Conservation (phyloP, 2,113 vertebrate species). For the Dolichotis patagonum region DNA sequence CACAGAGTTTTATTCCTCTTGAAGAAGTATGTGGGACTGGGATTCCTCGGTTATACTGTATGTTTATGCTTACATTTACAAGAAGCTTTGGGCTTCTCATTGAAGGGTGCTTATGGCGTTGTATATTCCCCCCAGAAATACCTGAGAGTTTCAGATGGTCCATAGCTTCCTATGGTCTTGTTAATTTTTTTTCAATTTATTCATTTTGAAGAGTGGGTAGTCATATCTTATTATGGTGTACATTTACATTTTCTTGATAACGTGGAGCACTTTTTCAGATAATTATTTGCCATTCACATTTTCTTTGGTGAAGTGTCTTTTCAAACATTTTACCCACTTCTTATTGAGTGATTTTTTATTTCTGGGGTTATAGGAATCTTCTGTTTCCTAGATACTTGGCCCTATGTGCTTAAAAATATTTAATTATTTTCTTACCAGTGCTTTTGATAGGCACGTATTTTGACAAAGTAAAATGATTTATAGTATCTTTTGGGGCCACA, state of each 20-base stretch:
- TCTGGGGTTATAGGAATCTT: neutral
- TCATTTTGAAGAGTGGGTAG: neutral
- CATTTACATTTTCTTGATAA: neutral
- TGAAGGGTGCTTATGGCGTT: too few relatives aligned
- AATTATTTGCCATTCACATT: neutral
- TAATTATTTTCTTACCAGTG: neutral
- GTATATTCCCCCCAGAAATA: neutral
- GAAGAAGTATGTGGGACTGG: neutral
- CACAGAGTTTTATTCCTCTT: neutral
- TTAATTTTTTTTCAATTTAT: neutral
- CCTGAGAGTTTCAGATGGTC: neutral
- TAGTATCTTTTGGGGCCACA: neutral
- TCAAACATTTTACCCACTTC: neutral
- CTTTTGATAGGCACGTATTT: neutral
- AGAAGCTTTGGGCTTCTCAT: neutral
- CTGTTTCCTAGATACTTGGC: neutral
- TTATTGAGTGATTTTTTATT: neutral
- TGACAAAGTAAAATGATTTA: neutral
- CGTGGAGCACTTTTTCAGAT: neutral
- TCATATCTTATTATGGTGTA: neutral
- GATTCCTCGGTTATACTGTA: neutral
- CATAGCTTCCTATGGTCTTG: neutral
- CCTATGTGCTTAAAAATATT: neutral
- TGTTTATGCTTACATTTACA: neutral
- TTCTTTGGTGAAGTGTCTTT: neutral